Evolutionary conservation across 2,797 vertebrate species (phyloP), one percentile per base, ranked within the genome.

Genomic region (Girardinus metallicus): DNA sequence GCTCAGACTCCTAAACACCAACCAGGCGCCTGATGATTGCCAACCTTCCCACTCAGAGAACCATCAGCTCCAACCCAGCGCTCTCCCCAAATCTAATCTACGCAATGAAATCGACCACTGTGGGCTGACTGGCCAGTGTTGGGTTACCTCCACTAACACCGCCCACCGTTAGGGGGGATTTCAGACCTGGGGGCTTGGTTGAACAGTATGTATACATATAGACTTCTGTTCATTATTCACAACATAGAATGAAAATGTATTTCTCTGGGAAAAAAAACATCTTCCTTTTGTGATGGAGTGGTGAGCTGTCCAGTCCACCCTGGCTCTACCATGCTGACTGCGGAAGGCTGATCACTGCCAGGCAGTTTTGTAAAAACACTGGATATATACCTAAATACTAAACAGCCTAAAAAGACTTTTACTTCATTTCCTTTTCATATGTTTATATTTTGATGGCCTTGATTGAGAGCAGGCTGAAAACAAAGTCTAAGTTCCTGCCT

Each of bases 81-180:
- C 85, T 82, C 86, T 89, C 70, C 83, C 83, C 84, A 92, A 93
- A 93, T 94, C 87, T 85, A 93, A 93, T 91, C 88, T 89, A 44
- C 13, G 62, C 76, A 55, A 78, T 85, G 79, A 87, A 89, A 93
- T 94, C 78, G 82, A 93, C 93, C 76, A 13, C 85, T 34, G 87
- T 85, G 41, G 3, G 72, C 81, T 71, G 87, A 75, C 82, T 73
- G 2, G 21, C 82, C 53, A 79, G 89, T 79, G 83, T 86, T 84
- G 46, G 84, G 88, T 89, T 87, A 53, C 68, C 76, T 73, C 36
- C 73, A 34, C 39, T 21, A 36, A 39, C 49, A 55, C n/a, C 16
- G 26, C 75, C 31, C 13, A 43, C 55, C 41, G 74, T 79, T 60
- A 36, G 23, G 71, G 47, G 76, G 77, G 60, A 73, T n/a, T 36